These are phyloP conservation scores for Leucoma salicis DNA, from an alignment of 2,888 invertebrate genomes.

Conservation along the genomic window DNA sequence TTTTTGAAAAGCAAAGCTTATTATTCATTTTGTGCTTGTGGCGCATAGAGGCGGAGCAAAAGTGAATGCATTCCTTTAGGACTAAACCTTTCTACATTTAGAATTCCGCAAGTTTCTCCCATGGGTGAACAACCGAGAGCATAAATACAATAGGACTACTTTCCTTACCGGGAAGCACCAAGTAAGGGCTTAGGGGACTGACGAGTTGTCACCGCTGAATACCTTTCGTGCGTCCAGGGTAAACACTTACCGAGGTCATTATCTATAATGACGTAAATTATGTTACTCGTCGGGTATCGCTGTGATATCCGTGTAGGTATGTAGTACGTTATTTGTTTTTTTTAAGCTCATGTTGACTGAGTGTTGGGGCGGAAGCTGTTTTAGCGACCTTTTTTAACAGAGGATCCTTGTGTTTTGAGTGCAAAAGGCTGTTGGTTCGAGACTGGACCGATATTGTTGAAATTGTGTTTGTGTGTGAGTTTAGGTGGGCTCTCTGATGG, in stretches of 20 bases:
- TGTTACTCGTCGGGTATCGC: slow-evolving; percentile 28
- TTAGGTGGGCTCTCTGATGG: too few relatives aligned
- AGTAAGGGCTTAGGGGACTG: slow-evolving; percentile 35
- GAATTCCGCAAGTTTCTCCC: slow-evolving; percentile 61
- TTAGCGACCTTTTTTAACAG: too few relatives aligned
- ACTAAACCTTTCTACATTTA: slow-evolving; percentile 37
- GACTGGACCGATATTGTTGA: too few relatives aligned
- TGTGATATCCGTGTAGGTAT: too few relatives aligned
- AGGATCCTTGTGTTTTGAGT: too few relatives aligned
- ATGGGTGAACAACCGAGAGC: slow-evolving; percentile 61
- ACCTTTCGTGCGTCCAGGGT: slow-evolving; percentile 31
- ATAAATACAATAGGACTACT: slow-evolving; percentile 66
- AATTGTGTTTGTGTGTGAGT: too few relatives aligned
- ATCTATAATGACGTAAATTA: slow-evolving; percentile 34
- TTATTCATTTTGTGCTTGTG: neutral
- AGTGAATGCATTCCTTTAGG: slow-evolving; percentile 35
- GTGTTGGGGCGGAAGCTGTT: too few relatives aligned
- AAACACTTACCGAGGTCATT: slow-evolving; percentile 33
- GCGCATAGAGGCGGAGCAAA: slow-evolving; percentile 20
- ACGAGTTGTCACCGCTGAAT: slow-evolving; percentile 25
- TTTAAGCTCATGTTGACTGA: too few relatives aligned
- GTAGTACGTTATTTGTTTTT: too few relatives aligned
- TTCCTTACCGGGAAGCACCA: slow-evolving; percentile 64
- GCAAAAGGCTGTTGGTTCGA: too few relatives aligned
- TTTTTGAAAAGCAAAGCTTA: neutral